phyloP scores from a whole-genome alignment of 2,113 vertebrate genomes.

The Thermophis baileyi region DNA sequence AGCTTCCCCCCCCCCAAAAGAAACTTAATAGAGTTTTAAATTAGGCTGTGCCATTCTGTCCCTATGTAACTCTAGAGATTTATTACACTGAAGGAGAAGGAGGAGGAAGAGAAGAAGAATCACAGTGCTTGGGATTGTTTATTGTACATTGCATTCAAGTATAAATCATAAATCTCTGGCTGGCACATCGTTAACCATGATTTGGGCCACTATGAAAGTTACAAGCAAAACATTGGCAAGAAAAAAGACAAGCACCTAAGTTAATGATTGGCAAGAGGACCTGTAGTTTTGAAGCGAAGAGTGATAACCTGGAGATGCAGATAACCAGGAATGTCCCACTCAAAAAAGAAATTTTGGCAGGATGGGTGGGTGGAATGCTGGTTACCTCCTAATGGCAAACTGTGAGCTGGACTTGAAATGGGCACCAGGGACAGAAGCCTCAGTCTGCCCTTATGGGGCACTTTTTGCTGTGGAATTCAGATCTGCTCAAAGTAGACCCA shows the following conservation, averaged over 20 bases:
- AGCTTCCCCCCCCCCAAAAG: background rate
- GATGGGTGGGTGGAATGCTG: background rate
- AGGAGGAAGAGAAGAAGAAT: background rate
- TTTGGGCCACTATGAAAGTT: slow-evolving; percentile 51
- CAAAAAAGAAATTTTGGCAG: fast-evolving
- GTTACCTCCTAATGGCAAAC: background rate
- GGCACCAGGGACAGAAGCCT: background rate
- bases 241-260: fast-evolving
- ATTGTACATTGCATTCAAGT: slow-evolving; percentile 47
- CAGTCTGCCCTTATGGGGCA: too few species aligned
- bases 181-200: slow-evolving; percentile 31
- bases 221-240: slow-evolving; percentile 50
- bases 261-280: background rate
- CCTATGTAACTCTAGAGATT: background rate
- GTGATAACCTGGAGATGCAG: background rate
- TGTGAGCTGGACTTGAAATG: fast-evolving
- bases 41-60: background rate
- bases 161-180: slow-evolving; percentile 30
- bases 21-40: background rate
- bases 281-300: fast-evolving
- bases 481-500: background rate
- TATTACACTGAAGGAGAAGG: background rate
- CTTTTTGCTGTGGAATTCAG: background rate
- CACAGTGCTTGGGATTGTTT: background rate
- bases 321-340: background rate